Evolutionary conservation across 1,140 invertebrate genomes (phyloP), one percentile per base, ranked within the genome.

Genomic region (Hycleus phaleratus): DNA sequence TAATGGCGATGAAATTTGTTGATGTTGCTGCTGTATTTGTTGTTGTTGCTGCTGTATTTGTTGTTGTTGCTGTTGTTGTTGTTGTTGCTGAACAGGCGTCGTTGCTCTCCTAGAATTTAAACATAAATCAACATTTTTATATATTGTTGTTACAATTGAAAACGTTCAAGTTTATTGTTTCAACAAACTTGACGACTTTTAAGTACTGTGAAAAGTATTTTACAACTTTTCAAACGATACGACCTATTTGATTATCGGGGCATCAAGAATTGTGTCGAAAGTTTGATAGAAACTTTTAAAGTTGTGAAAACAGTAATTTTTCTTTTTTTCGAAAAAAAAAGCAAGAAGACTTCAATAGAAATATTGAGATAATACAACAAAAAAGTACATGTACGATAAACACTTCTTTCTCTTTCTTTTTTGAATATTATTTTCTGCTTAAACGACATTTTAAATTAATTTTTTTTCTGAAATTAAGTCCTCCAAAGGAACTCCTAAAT

Each of bases 71-170:
- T 32, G 32, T 26, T 55, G 32, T 32, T 32, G 32, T 7, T 32
- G 32, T 7, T 32, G 32, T 40, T 55, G 54, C 49, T 60, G 58
- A 26, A 48, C 45, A 11, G 51, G 45, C 12, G 58, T 45, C n/a
- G 58, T 55, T 44, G 61, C 45, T 26, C 58, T 56, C 61, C 61
- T 63, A 24, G 2, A 59, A 56, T 43, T 38, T 8, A 46, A 38
- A 46, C 25, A 38, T 32, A 32, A 32, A 52, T 25, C 9, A 50
- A 50, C 49, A 38, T 40, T 40, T 50, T 50, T n/a, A 38, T 49
- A 38, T 26, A 38, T 49, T 51, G 18, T 18, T 18, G 32, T 32
- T 32, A 32, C 32, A 32, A 32, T 32, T 45, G 45, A 52, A 52
- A 52, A 43, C 51, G 51, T 18, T 10, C 50, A 53, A 53, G 51